Evolutionary conservation across 2,797 vertebrate genomes (phyloP).

Genomic region (Tenualosa thibaudeaui): DNA sequence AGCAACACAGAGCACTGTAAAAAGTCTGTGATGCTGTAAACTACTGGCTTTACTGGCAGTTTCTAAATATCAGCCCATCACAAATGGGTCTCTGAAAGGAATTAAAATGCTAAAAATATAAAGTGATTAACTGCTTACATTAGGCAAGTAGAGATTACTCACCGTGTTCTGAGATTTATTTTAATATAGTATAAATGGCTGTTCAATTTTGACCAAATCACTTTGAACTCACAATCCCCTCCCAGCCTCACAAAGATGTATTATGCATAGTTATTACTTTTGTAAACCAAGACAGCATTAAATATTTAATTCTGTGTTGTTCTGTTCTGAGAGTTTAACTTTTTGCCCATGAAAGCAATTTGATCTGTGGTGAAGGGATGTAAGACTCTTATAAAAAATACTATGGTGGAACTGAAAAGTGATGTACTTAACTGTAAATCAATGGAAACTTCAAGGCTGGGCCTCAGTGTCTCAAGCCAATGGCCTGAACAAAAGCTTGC

Average conservation of each 20-base stretch:
- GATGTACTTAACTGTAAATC: conserved; percentile 11
- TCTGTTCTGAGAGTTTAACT: background rate
- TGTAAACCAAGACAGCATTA: background rate
- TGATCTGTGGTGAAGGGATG: background rate
- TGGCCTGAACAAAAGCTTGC: conserved; percentile 10
- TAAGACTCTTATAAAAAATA: background rate
- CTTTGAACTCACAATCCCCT: background rate
- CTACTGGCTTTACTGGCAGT: conserved; percentile 39
- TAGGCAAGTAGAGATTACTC: conserved; percentile 59
- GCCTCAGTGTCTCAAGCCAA: background rate
- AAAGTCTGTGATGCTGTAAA: background rate
- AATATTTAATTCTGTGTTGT: background rate
- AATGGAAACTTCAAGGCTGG: background rate
- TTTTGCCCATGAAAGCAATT: background rate
- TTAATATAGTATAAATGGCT: conserved; percentile 41
- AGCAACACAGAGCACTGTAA: background rate
- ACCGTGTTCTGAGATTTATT: conserved; percentile 55
- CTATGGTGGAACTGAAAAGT: background rate
- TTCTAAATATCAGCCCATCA: conserved; percentile 49
- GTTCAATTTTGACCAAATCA: background rate
- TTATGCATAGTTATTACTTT: background rate
- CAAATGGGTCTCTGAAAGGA: conserved; percentile 49
- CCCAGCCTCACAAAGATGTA: background rate
- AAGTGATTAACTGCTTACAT: conserved; percentile 66
- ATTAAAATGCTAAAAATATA: conserved; percentile 62